Base-by-base conservation (phyloP, 2,797 vertebrate genomes). In the Heliangelus exortis region DNA sequence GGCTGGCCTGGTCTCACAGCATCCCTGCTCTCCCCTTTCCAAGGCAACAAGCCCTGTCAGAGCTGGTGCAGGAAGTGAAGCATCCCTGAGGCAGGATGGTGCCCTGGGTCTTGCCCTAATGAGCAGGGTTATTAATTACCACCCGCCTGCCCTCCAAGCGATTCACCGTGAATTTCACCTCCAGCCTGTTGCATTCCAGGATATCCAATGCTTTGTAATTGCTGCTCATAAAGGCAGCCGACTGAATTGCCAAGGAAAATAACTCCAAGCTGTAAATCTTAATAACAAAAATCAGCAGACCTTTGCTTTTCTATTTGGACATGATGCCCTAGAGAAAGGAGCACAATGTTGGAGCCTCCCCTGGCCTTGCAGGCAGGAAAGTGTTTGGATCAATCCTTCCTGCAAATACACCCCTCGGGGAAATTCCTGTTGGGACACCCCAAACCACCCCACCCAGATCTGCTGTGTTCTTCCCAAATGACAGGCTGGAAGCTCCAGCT, bases 261-360 rank as follows among this genome's bases (percentile, higher is more conserved):
- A 96, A 92, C 95, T 93, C 85, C 94, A 54, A 34, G 87, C 93
- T 95, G 95, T 93, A 96, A 96, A 96, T 97, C 90, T 96, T 92
- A 85, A 91, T 93, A 82, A 89, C 87, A 91, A 94, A 94, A 94
- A 75, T 48, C 93, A 93, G 69, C 87, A 80, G 93, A 93, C 77
- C 91, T 96, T 92, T 66, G 33, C 92, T 93, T 90, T 92, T 23
- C 82, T 16, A 15, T 91, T 92, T 90, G 87, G 90, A 92, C 62
- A 29, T 14, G 16, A 51, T 13, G 53, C 68, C 72, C 72, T 29
- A 5, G 55, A 80, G 89, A 67, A 58, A 55, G 43, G 21, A 6
- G 2, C 3, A 7, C 0, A 10, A 51, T 55, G 25, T 2, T 3
- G 51, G 58, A 51, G 22, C 67, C 34, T 43, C 58, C 18, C 19